phyloP scores from a whole-genome alignment of 2,888 invertebrate genomes.

The Pandemis cinnamomeana region DNA sequence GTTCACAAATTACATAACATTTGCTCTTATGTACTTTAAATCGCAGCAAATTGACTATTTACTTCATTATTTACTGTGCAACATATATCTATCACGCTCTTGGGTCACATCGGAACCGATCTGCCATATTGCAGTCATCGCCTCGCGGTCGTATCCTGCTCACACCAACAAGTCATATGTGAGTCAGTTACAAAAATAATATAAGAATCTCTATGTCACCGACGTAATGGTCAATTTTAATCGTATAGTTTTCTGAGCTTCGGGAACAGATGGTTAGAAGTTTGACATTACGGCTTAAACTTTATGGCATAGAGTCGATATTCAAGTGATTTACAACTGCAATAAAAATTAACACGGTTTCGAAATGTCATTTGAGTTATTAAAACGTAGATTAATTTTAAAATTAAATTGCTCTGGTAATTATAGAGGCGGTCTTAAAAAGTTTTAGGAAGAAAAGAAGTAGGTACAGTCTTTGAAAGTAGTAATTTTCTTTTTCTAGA shows the following conservation, averaged over 20 bases:
- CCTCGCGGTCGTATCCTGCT: background rate
- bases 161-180: background rate
- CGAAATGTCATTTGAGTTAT: background rate
- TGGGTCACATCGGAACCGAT: background rate
- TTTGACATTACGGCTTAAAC: background rate
- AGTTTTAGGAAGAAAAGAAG: too few species aligned
- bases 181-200: background rate
- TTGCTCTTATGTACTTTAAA: background rate
- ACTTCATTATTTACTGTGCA: constrained; percentile 1
- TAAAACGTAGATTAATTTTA: background rate
- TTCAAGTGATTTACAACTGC: background rate
- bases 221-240: background rate
- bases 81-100: background rate
- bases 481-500: too few species aligned
- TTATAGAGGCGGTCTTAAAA: background rate
- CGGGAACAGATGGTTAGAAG: background rate
- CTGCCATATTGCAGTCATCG: background rate
- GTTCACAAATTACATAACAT: constrained; percentile 1
- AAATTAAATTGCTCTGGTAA: background rate
- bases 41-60: constrained; percentile 7
- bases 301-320: background rate
- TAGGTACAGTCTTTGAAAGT: too few species aligned
- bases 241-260: background rate
- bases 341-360: background rate
- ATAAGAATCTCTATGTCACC: background rate